Evolutionary conservation across 2,888 invertebrate genomes (phyloP).

Genomic region (Drosophila austrosaltans): DNA sequence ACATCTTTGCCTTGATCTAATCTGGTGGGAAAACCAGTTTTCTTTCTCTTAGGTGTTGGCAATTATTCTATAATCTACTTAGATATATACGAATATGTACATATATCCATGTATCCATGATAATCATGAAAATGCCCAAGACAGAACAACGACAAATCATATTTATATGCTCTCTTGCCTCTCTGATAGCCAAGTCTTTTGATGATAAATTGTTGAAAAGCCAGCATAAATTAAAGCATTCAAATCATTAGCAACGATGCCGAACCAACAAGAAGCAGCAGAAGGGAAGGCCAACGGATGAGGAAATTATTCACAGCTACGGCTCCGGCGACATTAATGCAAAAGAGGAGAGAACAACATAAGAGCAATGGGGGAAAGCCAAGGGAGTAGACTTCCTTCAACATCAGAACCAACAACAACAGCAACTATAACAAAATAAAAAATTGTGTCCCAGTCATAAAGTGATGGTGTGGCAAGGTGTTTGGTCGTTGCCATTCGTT

Average conservation of each 20-base stretch:
- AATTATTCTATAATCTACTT: constrained; percentile 28
- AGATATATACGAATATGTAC: background rate
- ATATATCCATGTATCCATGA: background rate
- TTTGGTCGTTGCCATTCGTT: constrained; percentile 55
- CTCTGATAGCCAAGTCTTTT: constrained; percentile 53
- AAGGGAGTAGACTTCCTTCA: constrained; percentile 32
- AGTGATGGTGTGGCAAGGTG: constrained; percentile 62
- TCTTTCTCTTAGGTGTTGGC: constrained; percentile 32
- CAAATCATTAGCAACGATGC: constrained; percentile 81
- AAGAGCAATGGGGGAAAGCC: background rate
- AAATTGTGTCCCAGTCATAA: constrained; percentile 49
- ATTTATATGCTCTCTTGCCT: constrained; percentile 32
- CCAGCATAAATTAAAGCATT: constrained; percentile 78
- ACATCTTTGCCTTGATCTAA: constrained; percentile 5
- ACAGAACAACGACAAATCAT: constrained; percentile 48
- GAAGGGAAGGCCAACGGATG: constrained; percentile 63
- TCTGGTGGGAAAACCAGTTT: constrained; percentile 57
- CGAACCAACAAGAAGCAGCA: constrained; percentile 76
- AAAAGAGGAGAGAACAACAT: constrained; percentile 17
- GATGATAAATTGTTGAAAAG: constrained; percentile 75
- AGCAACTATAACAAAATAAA: constrained; percentile 4
- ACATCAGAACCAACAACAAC: too few species aligned
- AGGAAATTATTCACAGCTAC: constrained; percentile 81
- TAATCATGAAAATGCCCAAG: constrained; percentile 35
- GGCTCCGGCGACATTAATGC: constrained; percentile 66